phyloP scores from a whole-genome alignment of 2,113 vertebrate genomes.

The Pollimyrus isidori region DNA sequence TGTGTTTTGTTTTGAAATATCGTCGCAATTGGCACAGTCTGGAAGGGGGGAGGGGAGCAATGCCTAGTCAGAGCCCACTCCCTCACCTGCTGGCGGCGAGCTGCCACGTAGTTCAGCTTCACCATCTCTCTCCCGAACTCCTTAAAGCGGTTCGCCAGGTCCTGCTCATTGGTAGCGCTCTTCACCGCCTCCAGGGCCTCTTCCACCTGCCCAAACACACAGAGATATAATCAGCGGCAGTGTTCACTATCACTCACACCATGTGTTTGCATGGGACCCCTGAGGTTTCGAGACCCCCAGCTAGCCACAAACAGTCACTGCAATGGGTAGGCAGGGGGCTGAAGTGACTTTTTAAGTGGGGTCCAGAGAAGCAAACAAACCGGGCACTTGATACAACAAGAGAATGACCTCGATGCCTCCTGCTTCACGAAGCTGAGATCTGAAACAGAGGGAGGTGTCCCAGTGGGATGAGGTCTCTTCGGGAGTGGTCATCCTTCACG shows the following conservation, averaged over 20 bases:
- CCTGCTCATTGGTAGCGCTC: slow-evolving; percentile 93
- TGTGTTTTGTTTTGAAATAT: neutral
- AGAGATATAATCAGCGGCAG: neutral
- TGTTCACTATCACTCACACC: neutral
- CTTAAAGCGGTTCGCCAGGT: slow-evolving; percentile 93
- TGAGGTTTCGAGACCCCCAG: neutral
- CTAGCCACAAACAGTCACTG: neutral
- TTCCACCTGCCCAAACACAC: slow-evolving; percentile 69
- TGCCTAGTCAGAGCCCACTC: neutral
- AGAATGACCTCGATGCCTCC: neutral
- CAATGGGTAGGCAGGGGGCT: neutral
- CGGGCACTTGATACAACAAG: neutral
- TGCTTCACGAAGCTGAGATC: neutral
- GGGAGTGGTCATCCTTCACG: neutral
- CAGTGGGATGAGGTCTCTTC: neutral
- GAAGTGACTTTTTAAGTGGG: neutral
- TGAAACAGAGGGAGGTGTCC: neutral
- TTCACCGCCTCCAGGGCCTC: slow-evolving; percentile 91
- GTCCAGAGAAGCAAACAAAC: neutral
- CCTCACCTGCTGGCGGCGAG: slow-evolving; percentile 87
- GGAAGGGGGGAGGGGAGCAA: neutral
- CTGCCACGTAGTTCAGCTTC: slow-evolving; percentile 94
- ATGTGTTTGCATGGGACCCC: neutral
- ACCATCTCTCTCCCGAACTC: slow-evolving; percentile 99
- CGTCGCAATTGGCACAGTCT: neutral